Conservation (phyloP, 2,888 invertebrate species). For the Acholoe squamosa region DNA sequence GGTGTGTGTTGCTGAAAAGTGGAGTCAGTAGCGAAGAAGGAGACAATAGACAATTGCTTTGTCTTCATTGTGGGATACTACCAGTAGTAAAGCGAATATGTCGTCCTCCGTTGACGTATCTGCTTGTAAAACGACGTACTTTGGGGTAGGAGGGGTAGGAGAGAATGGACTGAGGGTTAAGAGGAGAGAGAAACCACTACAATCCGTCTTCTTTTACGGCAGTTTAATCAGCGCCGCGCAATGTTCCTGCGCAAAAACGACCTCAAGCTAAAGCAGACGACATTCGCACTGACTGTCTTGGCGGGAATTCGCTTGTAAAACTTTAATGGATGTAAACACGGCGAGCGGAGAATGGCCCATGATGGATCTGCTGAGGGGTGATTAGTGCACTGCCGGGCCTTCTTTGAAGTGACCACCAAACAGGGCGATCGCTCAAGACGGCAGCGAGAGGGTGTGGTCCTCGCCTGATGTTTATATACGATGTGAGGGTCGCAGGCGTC, state of each 20-base stretch:
- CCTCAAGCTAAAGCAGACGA: conserved; percentile 28
- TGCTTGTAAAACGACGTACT: not conserved
- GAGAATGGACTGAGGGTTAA: not conserved
- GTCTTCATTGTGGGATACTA: conserved; percentile 2
- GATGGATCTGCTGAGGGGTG: conserved; percentile 33
- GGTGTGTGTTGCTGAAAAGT: no score
- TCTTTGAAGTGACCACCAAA: conserved; percentile 51
- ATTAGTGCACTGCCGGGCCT: conserved; percentile 35
- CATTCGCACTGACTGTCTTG: conserved; percentile 25
- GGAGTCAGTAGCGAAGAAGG: not conserved
- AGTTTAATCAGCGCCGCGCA: conserved; percentile 51
- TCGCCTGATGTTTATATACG: conserved; percentile 52
- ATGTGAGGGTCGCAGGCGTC: not conserved
- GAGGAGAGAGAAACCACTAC: not conserved
- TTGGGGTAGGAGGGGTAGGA: not conserved
- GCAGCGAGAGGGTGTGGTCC: not conserved
- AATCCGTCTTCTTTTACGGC: conserved; percentile 35
- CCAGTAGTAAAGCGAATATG: not conserved
- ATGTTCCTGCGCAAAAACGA: conserved; percentile 42
- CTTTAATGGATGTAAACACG: conserved; percentile 60
- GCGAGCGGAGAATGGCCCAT: not conserved
- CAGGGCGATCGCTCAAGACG: conserved; percentile 31
- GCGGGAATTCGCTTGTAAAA: conserved; percentile 55
- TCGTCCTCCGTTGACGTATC: not conserved
- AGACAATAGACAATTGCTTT: conserved; percentile 1